Conservation (phyloP, 2,113 vertebrate genomes). For the Salvelinus namaycush region DNA sequence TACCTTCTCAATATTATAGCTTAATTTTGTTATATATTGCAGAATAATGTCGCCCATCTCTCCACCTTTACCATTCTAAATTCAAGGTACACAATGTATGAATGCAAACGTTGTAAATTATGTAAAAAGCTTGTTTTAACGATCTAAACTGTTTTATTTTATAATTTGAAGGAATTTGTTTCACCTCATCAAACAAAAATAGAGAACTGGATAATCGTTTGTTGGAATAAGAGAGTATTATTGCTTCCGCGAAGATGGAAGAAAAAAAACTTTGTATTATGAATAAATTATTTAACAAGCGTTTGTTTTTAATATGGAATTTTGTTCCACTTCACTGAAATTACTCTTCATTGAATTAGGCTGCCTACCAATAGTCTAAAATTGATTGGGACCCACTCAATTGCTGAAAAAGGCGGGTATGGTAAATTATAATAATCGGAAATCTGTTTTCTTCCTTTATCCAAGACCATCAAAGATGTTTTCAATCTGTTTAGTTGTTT, state of each 20-base stretch:
- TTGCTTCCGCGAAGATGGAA: constrained; percentile 72
- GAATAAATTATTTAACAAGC: constrained; percentile 97
- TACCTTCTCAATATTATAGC: constrained; percentile 4
- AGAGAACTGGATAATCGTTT: constrained; percentile 55
- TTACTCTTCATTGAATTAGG: too few species aligned
- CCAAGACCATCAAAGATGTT: too few species aligned
- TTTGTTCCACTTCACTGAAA: constrained; percentile 33
- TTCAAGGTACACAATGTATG: constrained; percentile 67
- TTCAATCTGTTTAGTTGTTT: too few species aligned
- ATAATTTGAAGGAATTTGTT: constrained; percentile 53
- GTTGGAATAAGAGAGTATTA: constrained; percentile 74
- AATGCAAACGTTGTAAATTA: constrained; percentile 83
- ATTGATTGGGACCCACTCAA: too few species aligned
- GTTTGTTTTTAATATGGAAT: constrained; percentile 57
- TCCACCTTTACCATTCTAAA: constrained; percentile 56
- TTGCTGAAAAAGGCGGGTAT: too few species aligned
- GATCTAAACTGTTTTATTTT: constrained; percentile 37
- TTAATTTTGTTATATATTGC: constrained; percentile 43
- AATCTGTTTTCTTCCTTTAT: too few species aligned
- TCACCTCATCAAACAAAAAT: constrained; percentile 56
- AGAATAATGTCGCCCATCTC: constrained; percentile 61
- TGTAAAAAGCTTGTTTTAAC: constrained; percentile 75
- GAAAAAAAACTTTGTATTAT: constrained; percentile 85
- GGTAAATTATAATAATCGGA: too few species aligned
- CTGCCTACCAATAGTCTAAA: too few species aligned